Conservation (phyloP, 1,140 invertebrate genomes). For the Drosophila tristis region DNA sequence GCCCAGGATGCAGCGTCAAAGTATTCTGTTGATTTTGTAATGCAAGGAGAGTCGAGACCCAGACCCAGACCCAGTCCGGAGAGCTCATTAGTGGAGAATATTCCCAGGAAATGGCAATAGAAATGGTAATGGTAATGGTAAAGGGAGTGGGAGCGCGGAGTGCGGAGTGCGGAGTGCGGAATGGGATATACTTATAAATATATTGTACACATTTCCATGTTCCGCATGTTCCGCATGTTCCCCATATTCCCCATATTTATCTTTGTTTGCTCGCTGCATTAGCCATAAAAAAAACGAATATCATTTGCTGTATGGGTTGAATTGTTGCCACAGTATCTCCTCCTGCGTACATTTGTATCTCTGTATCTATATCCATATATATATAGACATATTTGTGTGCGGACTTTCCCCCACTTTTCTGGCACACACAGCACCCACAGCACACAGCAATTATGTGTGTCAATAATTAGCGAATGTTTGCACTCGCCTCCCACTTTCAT, state of each 20-base stretch:
- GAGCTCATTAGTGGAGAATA: slow-evolving; percentile 36
- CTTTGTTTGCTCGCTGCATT: background rate
- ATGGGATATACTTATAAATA: slow-evolving; percentile 2
- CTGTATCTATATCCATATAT: too few relatives aligned
- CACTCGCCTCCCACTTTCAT: slow-evolving; percentile 1
- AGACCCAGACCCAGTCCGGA: slow-evolving; percentile 19
- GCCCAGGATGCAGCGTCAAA: slow-evolving; percentile 11
- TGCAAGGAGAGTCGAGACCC: slow-evolving; percentile 23
- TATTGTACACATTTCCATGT: slow-evolving; percentile 1
- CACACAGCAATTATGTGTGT: slow-evolving; percentile 34
- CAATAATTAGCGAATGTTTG: slow-evolving; percentile 51
- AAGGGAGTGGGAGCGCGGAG: background rate
- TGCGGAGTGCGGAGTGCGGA: background rate
- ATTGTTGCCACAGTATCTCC: background rate
- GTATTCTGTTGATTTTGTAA: slow-evolving; percentile 54
- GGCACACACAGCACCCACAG: too few relatives aligned
- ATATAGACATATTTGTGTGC: slow-evolving; percentile 13
- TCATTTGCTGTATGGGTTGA: slow-evolving; percentile 9
- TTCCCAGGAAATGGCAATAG: too few relatives aligned
- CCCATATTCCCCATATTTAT: background rate
- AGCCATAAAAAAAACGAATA: background rate
- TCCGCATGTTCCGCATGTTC: too few relatives aligned
- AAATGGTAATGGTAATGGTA: too few relatives aligned
- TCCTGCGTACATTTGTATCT: background rate
- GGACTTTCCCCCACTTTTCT: slow-evolving; percentile 21